Evolutionary conservation across 2,113 vertebrate species (phyloP).

Genomic region (Tetrax tetrax): DNA sequence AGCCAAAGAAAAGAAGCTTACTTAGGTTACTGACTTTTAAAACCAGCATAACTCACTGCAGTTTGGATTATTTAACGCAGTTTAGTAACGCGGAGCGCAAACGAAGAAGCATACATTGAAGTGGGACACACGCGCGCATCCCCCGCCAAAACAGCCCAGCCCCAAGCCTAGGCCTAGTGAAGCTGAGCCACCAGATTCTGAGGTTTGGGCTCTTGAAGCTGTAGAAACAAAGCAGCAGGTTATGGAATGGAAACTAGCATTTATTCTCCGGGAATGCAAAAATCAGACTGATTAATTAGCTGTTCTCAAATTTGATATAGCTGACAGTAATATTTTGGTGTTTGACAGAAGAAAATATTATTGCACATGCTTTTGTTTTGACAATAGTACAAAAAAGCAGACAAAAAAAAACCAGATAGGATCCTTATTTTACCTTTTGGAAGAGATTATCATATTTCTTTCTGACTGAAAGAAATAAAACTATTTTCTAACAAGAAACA

Average conservation of each 20-base stretch:
- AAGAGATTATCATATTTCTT: neutral
- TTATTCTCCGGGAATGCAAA: neutral
- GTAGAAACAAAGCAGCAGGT: neutral
- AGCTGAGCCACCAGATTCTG: neutral
- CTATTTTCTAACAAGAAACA: neutral
- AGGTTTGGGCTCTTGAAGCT: neutral
- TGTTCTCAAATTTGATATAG: neutral
- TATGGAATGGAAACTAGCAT: neutral
- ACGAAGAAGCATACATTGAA: neutral
- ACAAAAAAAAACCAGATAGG: neutral
- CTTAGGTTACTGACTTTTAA: neutral
- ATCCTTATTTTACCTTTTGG: neutral
- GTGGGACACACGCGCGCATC: neutral
- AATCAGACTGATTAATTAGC: neutral
- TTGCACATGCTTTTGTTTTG: neutral
- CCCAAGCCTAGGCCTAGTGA: neutral
- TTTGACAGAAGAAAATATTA: neutral
- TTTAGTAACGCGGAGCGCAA: neutral
- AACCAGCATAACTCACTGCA: neutral
- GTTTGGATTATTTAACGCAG: neutral
- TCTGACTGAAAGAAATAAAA: neutral
- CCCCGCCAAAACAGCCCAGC: neutral
- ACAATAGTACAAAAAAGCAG: neutral
- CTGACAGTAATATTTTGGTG: neutral
- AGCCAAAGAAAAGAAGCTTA: conserved; percentile 31